A percentile compares a stretch with the other conserved stretches of the same genome.
These are phyloP conservation scores for Triops cancriformis DNA, from an alignment of 1,140 invertebrate species.

Conservation along the genomic window DNA sequence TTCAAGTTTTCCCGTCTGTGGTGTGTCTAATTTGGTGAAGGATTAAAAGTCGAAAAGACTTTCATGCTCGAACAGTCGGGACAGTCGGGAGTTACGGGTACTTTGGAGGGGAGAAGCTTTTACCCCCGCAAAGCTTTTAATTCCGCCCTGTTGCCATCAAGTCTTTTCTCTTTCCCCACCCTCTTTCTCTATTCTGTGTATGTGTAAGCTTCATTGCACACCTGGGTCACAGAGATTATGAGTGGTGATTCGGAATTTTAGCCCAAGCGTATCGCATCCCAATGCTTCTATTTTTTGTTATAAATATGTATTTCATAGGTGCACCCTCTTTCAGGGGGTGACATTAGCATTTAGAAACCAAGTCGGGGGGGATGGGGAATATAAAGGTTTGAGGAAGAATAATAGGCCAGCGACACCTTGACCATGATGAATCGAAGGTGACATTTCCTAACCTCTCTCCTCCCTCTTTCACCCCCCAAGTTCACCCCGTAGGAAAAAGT, in stretches of 20 bases:
- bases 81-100: no score
- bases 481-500: no score
- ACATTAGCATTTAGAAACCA: no score
- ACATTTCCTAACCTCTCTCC: not conserved
- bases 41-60: constrained; percentile 16
- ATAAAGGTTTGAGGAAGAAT: not conserved
- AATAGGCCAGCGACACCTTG: not conserved
- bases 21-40: not conserved
- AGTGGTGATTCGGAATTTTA: not conserved
- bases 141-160: not conserved
- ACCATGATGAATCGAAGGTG: constrained; percentile 10
- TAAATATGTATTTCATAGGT: not conserved
- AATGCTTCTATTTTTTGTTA: not conserved
- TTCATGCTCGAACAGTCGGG: not conserved
- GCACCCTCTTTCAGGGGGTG: no score
- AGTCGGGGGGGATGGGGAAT: no score
- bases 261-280: not conserved
- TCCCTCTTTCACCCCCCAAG: no score
- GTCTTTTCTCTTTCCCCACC: not conserved
- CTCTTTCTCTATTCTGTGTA: not conserved
- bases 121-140: not conserved
- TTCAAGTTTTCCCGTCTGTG: no score
- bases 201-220: constrained; percentile 3
- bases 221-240: not conserved
- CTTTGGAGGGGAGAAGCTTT: not conserved